These are phyloP conservation scores for Rhinopomastus cyanomelas DNA, from an alignment of 2,113 vertebrate genomes.

Conservation along the genomic window DNA sequence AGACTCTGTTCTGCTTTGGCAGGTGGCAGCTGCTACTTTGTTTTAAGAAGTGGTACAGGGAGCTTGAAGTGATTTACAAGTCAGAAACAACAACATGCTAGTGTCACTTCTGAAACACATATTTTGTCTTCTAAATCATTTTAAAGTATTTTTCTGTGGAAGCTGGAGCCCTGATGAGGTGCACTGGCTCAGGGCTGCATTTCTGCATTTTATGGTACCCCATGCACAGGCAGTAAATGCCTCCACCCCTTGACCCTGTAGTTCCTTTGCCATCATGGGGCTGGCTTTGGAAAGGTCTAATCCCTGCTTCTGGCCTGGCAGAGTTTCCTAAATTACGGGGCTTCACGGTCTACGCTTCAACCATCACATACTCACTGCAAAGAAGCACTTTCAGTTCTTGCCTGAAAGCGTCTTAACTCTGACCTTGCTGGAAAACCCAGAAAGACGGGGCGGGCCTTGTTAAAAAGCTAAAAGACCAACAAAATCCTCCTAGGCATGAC, in stretches of 20 bases:
- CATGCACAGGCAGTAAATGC: neutral
- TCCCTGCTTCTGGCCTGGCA: constrained; percentile 34
- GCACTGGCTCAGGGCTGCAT: neutral
- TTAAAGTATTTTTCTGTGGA: constrained; percentile 18
- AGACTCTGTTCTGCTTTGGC: neutral
- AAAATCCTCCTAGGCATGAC: constrained; percentile 10
- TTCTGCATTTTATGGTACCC: constrained; percentile 50
- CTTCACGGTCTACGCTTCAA: constrained; percentile 19
- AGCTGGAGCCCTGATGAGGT: constrained; percentile 38
- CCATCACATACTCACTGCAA: neutral
- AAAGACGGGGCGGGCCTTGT: neutral
- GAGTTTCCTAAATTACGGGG: neutral
- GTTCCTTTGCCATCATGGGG: neutral
- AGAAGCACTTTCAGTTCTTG: neutral
- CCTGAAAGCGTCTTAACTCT: constrained; percentile 19
- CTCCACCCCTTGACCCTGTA: neutral
- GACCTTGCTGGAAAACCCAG: neutral
- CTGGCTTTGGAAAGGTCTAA: neutral
- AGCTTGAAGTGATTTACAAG: neutral
- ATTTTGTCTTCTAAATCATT: constrained; percentile 13
- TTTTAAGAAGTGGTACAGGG: neutral
- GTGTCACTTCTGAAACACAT: neutral
- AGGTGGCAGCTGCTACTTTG: neutral
- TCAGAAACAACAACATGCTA: constrained; percentile 8
- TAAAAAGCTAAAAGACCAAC: neutral